Percentiles rank a stretch among this genome's conserved stretches.
Evolutionary conservation across 1,140 invertebrate species (phyloP).

Genomic region (Listronotus bonariensis): DNA sequence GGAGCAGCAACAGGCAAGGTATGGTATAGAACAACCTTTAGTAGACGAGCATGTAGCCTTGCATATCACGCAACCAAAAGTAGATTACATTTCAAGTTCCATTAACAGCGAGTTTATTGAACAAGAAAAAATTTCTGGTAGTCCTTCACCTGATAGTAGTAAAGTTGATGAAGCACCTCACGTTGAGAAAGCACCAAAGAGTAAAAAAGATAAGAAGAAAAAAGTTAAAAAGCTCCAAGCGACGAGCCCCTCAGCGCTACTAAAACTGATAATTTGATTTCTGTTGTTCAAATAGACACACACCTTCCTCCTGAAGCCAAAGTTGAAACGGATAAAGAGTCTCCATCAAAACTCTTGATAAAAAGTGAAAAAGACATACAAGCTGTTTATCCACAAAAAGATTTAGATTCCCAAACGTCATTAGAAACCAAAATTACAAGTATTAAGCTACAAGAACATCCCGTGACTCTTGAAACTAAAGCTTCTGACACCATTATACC

Average conservation of each 20-base stretch:
- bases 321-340: conserved; percentile 5
- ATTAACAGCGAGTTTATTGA: conserved; percentile 40
- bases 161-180: conserved; percentile 46
- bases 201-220: conserved; percentile 27
- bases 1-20: conserved; percentile 44
- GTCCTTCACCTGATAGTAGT: conserved; percentile 40
- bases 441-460: not conserved
- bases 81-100: conserved; percentile 29
- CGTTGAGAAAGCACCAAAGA: conserved; percentile 38
- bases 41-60: conserved; percentile 46
- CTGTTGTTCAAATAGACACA: conserved; percentile 31
- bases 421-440: too few species aligned
- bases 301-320: conserved; percentile 22
- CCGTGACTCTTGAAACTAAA: too few species aligned
- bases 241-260: conserved; percentile 32
- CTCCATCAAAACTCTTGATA: not conserved
- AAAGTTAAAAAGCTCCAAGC: conserved; percentile 36
- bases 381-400: not conserved
- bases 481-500: not conserved
- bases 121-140: conserved; percentile 42
- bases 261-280: conserved; percentile 39
- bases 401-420: too few species aligned
- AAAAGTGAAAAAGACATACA: not conserved
- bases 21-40: conserved; percentile 47
- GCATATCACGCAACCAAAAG: conserved; percentile 35